These are phyloP conservation scores for Phlogophora meticulosa DNA, from an alignment of 2,888 invertebrate genomes.

Conservation along the genomic window DNA sequence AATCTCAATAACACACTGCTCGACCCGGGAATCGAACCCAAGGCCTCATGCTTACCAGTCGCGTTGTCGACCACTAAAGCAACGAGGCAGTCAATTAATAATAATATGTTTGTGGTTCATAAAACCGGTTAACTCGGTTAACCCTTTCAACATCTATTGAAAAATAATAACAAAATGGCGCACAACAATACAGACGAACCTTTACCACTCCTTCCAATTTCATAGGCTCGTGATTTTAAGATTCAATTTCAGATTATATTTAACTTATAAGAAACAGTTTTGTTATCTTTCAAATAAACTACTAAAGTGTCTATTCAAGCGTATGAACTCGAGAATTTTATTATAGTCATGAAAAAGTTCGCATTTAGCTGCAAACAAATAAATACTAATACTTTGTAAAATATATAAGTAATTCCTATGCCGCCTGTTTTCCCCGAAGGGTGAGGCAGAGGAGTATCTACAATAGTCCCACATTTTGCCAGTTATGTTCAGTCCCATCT, in stretches of 20 bases:
- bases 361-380: no score
- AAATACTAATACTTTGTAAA: no score
- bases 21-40: no score
- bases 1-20: no score
- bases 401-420: no score
- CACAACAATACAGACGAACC: neutral
- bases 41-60: no score
- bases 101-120: neutral
- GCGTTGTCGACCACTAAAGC: no score
- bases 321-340: neutral
- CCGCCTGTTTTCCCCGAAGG: no score
- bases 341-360: neutral
- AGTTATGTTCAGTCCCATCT: no score
- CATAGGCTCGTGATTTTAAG: slow-evolving; percentile 39
- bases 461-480: no score
- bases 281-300: slow-evolving; percentile 23
- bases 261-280: slow-evolving; percentile 5
- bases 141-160: neutral
- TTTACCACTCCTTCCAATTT: slow-evolving; percentile 22
- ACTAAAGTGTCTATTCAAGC: neutral
- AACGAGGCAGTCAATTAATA: no score
- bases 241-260: slow-evolving; percentile 51
- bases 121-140: neutral
- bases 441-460: no score
- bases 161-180: neutral